Evolutionary conservation across 2,888 invertebrate species (phyloP), one percentile per base, ranked within the genome.

Genomic region (Latrodectus elegans): DNA sequence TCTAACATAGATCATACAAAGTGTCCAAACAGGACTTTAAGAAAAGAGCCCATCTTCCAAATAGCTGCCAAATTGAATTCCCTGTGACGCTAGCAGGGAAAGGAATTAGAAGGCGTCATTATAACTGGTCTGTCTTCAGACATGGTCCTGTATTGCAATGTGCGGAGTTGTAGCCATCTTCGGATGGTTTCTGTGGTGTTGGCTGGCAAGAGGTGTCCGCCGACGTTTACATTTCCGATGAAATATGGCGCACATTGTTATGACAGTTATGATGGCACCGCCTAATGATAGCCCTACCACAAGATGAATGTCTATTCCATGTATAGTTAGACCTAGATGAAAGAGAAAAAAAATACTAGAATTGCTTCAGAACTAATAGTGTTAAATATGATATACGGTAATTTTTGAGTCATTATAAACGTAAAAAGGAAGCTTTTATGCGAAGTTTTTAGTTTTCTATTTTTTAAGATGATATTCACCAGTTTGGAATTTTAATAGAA

Each of bases 251-350:
- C 94, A 94, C 84, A 92, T 89, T 72, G 91, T 91, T 79, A 94
- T 90, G 55, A 92, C 92, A 89, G 94, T 91, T 83, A 93, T 93
- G 88, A 93, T 92, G 88, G 93, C 92, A 86, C 92, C 92, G 89
- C 92, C 93, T 87, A 93, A 93, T 90, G 93, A 93, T 86, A 92
- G 92, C 91, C 92, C 93, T 91, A 92, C 90, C 83, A 93, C 92
- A 93, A 93, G 94, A 93, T 93, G 93, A 92, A 93, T 94, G 92
- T 94, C 94, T 92, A 94, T 79, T 12, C 88, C 88, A 72, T 75
- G 77, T 51, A 84, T 86, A 9, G 82, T 74, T 26, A 71, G 72
- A 65, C 89, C 89, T 89, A 38, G 4, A 73, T 6, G 6, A 49
- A n/a, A 52, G 2, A 70, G 68, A 81, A 26, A 77, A 11, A 4